These are phyloP conservation scores for Peromyscus leucopus DNA, from an alignment of 2,113 vertebrate species.

Conservation along the genomic window DNA sequence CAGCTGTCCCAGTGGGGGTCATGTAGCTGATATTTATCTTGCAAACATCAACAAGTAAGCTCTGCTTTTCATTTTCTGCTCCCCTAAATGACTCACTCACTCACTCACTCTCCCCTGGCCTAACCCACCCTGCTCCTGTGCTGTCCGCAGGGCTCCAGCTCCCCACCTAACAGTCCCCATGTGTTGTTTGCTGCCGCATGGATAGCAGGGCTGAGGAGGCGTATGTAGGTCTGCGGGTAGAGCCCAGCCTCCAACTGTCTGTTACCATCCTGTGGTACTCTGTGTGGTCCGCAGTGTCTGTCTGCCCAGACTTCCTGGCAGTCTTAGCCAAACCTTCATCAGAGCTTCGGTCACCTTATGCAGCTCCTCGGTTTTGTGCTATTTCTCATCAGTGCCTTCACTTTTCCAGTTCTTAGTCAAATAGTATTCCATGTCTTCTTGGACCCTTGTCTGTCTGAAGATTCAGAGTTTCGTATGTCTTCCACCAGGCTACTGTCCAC, in stretches of 20 bases:
- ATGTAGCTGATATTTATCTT: slow-evolving; percentile 98
- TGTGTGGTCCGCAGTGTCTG: slow-evolving; percentile 13
- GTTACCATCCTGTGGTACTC: not conserved
- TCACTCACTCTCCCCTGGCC: slow-evolving; percentile 59
- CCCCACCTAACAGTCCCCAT: slow-evolving; percentile 47
- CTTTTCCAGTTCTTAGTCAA: slow-evolving; percentile 50
- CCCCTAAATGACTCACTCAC: slow-evolving; percentile 64
- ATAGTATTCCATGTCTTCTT: slow-evolving; percentile 33
- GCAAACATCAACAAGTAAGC: slow-evolving; percentile 99
- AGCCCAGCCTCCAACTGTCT: not conserved
- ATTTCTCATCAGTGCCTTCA: slow-evolving; percentile 72
- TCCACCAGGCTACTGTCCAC: slow-evolving; percentile 1
- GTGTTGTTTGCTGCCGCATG: slow-evolving; percentile 41
- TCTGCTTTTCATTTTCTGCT: slow-evolving; percentile 85
- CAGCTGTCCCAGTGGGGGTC: slow-evolving; percentile 95
- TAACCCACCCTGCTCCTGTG: slow-evolving; percentile 47
- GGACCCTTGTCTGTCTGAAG: slow-evolving; percentile 41
- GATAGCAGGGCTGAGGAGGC: slow-evolving; percentile 35
- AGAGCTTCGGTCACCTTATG: slow-evolving; percentile 56
- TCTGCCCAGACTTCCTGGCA: slow-evolving; percentile 16
- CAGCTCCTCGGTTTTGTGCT: slow-evolving; percentile 46
- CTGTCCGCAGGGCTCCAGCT: slow-evolving; percentile 31
- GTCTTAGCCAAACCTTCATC: slow-evolving; percentile 25
- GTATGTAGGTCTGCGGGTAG: not conserved
- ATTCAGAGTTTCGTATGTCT: slow-evolving; percentile 49